A percentile compares a stretch with the other conserved stretches of the same genome.
Conservation (phyloP, 1,140 invertebrate genomes). For the Pachyrhynchus sulphureomaculatus region DNA sequence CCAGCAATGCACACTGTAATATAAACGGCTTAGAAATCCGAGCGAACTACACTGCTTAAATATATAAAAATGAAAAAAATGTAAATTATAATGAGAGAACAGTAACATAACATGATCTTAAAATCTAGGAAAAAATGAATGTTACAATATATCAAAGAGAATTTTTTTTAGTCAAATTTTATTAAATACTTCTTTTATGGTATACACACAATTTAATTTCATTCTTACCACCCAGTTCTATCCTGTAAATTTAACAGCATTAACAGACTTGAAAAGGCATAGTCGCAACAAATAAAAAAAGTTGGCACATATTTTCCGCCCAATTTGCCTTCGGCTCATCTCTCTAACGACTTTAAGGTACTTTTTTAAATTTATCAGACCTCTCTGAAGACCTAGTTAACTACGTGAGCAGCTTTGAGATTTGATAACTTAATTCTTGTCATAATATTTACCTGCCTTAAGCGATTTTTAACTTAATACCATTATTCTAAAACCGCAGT, state of each 20-base stretch:
- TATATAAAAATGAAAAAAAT: too few species aligned
- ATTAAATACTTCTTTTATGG: too few species aligned
- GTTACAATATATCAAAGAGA: too few species aligned
- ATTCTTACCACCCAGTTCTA: too few species aligned
- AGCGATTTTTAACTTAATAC: conserved; percentile 4
- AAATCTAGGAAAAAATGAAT: too few species aligned
- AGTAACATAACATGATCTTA: too few species aligned
- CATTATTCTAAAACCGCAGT: background rate
- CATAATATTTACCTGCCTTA: conserved; percentile 11
- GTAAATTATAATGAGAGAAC: too few species aligned
- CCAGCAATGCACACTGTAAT: too few species aligned
- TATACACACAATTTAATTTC: too few species aligned
- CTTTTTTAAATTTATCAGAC: conserved; percentile 49
- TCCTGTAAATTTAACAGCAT: conserved; percentile 7
- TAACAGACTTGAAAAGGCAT: conserved; percentile 35
- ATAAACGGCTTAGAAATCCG: too few species aligned
- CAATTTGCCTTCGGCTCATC: conserved; percentile 48
- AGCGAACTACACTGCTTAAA: too few species aligned
- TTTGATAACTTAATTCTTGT: conserved; percentile 9
- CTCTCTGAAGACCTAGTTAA: conserved; percentile 41
- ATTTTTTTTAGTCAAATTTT: too few species aligned
- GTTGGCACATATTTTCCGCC: conserved; percentile 46
- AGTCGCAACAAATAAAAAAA: conserved; percentile 42
- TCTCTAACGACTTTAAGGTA: conserved; percentile 48
- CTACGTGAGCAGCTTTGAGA: conserved; percentile 38